Percentiles rank a stretch among this genome's conserved stretches.
Evolutionary conservation across 2,113 vertebrate genomes (phyloP).

Genomic region (Aldabrachelys gigantea): DNA sequence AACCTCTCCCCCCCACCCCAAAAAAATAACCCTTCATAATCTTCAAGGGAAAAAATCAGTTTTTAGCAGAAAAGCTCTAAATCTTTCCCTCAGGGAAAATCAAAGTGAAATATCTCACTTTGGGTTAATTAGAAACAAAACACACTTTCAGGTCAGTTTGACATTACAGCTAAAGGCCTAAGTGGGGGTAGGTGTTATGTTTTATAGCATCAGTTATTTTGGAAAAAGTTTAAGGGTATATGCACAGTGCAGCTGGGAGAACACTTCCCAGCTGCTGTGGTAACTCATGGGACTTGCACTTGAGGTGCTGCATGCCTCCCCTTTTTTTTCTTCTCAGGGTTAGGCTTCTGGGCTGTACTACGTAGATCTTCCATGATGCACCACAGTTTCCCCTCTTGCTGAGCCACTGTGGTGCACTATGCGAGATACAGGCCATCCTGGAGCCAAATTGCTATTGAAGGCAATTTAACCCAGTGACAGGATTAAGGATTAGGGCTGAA

Average conservation of each 20-base stretch:
- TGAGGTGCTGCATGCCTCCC: not conserved
- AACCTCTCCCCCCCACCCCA: fast-evolving
- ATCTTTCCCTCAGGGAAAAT: not conserved
- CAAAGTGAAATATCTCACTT: not conserved
- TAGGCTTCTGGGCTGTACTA: not conserved
- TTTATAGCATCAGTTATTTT: too few relatives aligned
- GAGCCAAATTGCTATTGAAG: not conserved
- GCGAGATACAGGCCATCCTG: not conserved
- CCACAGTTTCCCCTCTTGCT: not conserved
- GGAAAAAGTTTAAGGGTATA: too few relatives aligned
- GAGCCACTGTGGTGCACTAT: not conserved
- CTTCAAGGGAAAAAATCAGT: too few relatives aligned
- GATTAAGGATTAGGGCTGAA: not conserved
- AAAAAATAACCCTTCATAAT: too few relatives aligned
- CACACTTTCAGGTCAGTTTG: not conserved
- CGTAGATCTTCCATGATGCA: not conserved
- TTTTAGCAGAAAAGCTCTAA: not conserved
- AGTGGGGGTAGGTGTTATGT: too few relatives aligned
- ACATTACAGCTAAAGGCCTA: too few relatives aligned
- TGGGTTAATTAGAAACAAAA: not conserved
- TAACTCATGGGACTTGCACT: not conserved
- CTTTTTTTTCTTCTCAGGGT: not conserved
- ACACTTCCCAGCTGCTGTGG: not conserved
- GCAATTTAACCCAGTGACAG: not conserved
- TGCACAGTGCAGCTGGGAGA: too few relatives aligned